Evolutionary conservation across 2,888 invertebrate genomes (phyloP).

Genomic region (Eustalomyia histrio): DNA sequence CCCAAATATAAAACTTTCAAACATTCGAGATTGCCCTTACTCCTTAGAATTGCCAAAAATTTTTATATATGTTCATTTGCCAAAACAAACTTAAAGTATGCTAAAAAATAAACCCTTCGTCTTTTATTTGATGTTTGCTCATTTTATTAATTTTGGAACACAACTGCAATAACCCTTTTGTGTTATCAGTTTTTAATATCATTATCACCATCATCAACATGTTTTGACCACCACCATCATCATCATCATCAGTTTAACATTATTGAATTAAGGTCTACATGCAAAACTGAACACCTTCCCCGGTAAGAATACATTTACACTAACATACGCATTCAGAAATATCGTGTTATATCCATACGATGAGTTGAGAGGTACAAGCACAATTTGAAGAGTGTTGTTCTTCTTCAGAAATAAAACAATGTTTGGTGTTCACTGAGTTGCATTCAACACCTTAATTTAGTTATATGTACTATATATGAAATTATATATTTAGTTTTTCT

Average conservation of each 20-base stretch:
- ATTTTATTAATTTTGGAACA: conserved; percentile 44
- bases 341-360: conserved; percentile 34
- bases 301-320: conserved; percentile 19
- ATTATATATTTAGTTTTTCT: conserved; percentile 16
- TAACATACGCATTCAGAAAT: too few species aligned
- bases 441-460: conserved; percentile 66
- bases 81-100: background rate
- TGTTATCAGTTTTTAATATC: conserved; percentile 60
- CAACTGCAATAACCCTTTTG: conserved; percentile 41
- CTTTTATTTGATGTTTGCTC: conserved; percentile 57
- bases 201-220: conserved; percentile 61
- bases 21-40: background rate
- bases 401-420: background rate
- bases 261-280: conserved; percentile 63
- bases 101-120: conserved; percentile 21
- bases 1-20: background rate
- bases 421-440: conserved; percentile 63
- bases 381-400: background rate
- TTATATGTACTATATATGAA: conserved; percentile 34
- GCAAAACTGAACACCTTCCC: conserved; percentile 62
- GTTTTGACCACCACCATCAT: conserved; percentile 62
- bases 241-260: conserved; percentile 41
- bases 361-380: conserved; percentile 1
- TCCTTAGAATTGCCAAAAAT: background rate
- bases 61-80: background rate